Evolutionary conservation across 2,797 vertebrate genomes (phyloP), one percentile per base, ranked within the genome.

Genomic region (Agapornis canus): DNA sequence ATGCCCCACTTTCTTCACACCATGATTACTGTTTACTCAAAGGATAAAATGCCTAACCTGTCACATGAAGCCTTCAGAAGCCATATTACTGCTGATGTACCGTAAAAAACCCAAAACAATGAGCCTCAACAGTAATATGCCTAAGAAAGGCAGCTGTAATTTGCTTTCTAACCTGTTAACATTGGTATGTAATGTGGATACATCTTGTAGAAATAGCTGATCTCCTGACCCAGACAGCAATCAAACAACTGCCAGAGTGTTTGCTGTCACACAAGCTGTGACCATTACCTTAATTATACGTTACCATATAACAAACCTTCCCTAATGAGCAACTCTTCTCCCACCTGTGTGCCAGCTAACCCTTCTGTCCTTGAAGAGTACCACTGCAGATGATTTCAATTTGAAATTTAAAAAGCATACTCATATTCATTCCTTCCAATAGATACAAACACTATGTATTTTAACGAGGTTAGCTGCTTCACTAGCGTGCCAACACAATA

Each of bases 11-110:
- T 98, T 98, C 97, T 98, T 98, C 97, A 97, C 97, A 97, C 97
- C 97, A 97, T 97, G 98, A 98, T 98, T 97, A 97, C 97, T 98
- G 97, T 98, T 98, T 98, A 98, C 97, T 98, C 98, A 98, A 98
- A 98, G 97, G 97, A 98, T 97, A 97, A 98, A 98, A 98, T 97
- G 96, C 97, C 97, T 97, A 98, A 97, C 97, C 97, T 98, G 98
- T 98, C 98, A 98, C 96, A 98, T 70, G 88, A 94, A 97, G 96
- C 86, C 97, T 95, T 98, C 96, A 97, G 97, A 97, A 98, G 96
- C 92, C 95, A 63, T 89, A 93, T 96, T 97, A 97, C 96, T 96
- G 96, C 96, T 97, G 97, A 97, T 95, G 96, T 97, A 97, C 97
- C 95, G 96, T 96, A 94, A 96, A 97, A 97, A 97, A 86, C 43